Evolutionary conservation across 2,113 vertebrate species (phyloP).

Genomic region (Gymnogyps californianus): DNA sequence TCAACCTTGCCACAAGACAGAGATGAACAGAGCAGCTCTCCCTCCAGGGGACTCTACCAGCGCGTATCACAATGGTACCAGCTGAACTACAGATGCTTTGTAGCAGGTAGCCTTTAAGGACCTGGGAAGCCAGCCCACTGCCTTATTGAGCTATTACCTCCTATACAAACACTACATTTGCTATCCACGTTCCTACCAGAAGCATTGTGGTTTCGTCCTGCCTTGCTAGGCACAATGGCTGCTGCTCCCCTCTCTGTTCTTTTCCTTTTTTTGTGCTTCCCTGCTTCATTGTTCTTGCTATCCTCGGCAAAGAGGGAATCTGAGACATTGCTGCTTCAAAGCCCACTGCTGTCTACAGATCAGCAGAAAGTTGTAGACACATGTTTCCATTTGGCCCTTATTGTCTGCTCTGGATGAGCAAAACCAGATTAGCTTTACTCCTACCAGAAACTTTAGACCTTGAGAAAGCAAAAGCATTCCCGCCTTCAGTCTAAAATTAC

Average conservation of each 20-base stretch:
- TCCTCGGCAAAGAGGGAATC: not conserved
- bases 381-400: not conserved
- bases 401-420: not conserved
- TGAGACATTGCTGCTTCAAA: not conserved
- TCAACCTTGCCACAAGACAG: not conserved
- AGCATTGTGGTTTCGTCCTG: not conserved
- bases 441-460: not conserved
- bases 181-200: not conserved
- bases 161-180: constrained; percentile 24
- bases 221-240: not conserved
- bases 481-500: not conserved
- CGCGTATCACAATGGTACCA: not conserved
- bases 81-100: not conserved
- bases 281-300: not conserved
- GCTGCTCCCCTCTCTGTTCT: not conserved
- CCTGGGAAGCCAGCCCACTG: constrained; percentile 6
- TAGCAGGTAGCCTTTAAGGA: not conserved
- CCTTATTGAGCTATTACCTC: constrained; percentile 32
- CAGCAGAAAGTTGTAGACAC: not conserved
- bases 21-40: not conserved
- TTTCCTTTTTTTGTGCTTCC: not conserved
- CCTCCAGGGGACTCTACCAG: not conserved
- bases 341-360: not conserved
- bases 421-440: not conserved
- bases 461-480: not conserved